These are phyloP conservation scores for Diarsia brunnea DNA, from an alignment of 2,888 invertebrate genomes.

Conservation along the genomic window DNA sequence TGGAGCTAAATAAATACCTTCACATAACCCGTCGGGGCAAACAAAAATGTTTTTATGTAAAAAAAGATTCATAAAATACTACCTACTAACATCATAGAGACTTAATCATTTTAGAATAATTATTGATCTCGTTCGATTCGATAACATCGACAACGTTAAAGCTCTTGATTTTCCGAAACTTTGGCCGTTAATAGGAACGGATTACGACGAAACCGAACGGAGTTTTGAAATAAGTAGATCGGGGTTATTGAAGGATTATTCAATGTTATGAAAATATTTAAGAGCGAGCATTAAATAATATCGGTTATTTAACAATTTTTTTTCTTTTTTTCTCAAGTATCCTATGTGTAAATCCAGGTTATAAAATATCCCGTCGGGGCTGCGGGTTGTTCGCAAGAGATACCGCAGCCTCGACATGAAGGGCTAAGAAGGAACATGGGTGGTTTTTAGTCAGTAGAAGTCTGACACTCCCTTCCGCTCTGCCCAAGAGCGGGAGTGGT, in stretches of 20 bases:
- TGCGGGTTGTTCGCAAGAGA: too few relatives aligned
- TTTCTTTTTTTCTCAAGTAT: too few relatives aligned
- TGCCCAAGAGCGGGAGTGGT: too few relatives aligned
- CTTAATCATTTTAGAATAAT: conserved; percentile 20
- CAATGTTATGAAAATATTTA: conserved; percentile 14
- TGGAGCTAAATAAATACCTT: background rate
- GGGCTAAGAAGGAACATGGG: too few relatives aligned
- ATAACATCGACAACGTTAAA: conserved; percentile 23
- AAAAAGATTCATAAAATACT: background rate
- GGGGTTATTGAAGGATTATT: conserved; percentile 24
- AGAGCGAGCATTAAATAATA: background rate
- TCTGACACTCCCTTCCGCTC: too few relatives aligned
- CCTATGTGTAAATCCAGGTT: too few relatives aligned
- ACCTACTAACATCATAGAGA: background rate
- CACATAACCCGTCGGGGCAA: background rate
- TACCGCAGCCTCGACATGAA: too few relatives aligned
- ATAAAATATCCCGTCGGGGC: too few relatives aligned
- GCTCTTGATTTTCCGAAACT: conserved; percentile 36
- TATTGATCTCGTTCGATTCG: conserved; percentile 16
- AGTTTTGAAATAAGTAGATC: conserved; percentile 40
- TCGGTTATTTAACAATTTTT: too few relatives aligned
- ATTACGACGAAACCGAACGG: conserved; percentile 40
- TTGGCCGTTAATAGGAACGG: conserved; percentile 48
- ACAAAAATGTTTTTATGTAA: background rate
- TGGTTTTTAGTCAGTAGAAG: too few relatives aligned